Evolutionary conservation across 2,797 vertebrate species (phyloP).

Genomic region (Alexandromys oeconomus): DNA sequence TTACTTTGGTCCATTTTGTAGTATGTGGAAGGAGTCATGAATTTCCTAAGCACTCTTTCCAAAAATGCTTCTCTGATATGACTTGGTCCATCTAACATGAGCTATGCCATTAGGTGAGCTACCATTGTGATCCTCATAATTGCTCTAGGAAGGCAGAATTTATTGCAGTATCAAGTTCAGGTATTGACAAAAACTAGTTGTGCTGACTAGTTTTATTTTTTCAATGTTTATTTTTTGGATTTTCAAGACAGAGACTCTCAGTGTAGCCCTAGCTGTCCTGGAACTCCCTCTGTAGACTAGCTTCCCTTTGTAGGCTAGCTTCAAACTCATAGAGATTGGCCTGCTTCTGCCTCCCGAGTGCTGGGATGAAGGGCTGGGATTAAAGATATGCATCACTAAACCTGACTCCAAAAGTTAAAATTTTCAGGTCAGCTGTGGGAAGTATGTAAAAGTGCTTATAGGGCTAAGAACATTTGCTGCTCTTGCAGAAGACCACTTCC

Average conservation of each 20-base stretch:
- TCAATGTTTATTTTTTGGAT: background rate
- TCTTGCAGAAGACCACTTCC: background rate
- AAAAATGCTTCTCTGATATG: background rate
- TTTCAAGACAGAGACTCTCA: background rate
- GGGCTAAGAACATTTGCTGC: background rate
- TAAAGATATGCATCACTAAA: background rate
- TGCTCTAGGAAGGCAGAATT: background rate
- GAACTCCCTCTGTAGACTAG: background rate
- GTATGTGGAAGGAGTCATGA: background rate
- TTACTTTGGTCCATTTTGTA: background rate
- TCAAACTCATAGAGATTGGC: background rate
- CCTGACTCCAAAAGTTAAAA: background rate
- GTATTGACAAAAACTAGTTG: constrained; percentile 16
- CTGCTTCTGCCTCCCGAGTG: background rate
- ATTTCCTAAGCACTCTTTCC: background rate
- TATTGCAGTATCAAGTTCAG: background rate
- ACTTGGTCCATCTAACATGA: background rate
- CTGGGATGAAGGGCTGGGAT: background rate
- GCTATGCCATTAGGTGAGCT: background rate
- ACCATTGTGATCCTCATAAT: constrained; percentile 2
- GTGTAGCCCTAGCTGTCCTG: background rate
- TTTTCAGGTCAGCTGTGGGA: background rate
- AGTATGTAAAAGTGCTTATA: background rate
- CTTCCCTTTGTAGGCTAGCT: too few relatives aligned
- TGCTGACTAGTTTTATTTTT: background rate